Conservation (phyloP, 2,797 vertebrate species). For the Dendrocincla tyrannina region DNA sequence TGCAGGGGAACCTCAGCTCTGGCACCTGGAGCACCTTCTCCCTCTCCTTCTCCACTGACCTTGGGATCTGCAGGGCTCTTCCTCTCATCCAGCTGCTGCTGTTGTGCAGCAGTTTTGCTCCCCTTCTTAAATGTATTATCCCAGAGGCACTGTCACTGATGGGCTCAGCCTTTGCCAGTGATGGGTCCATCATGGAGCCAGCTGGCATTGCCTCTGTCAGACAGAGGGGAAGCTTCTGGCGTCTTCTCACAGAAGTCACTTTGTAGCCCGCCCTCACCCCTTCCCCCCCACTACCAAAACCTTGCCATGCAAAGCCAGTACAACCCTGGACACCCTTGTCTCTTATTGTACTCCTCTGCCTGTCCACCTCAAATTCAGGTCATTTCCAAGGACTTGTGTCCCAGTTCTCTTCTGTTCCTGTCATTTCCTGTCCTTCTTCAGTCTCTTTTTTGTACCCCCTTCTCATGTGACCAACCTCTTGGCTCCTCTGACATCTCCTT, state of each 20-base stretch:
- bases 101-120: background rate
- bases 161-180: background rate
- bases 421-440: background rate
- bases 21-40: background rate
- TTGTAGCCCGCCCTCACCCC: background rate
- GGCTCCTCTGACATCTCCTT: background rate
- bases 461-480: background rate
- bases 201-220: background rate
- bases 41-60: background rate
- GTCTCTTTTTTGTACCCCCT: background rate
- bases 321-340: background rate
- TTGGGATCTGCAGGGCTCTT: background rate
- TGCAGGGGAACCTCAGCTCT: background rate
- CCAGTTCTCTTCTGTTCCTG: background rate
- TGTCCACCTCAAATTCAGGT: background rate
- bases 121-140: background rate
- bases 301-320: background rate
- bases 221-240: background rate
- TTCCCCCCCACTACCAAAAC: background rate
- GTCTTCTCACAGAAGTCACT: background rate
- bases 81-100: background rate
- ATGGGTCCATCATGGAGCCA: rapidly evolving
- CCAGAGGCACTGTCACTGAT: rapidly evolving
- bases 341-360: background rate
- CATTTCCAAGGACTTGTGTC: background rate